phyloP scores from a whole-genome alignment of 2,888 invertebrate species.

The Pollenia labialis region DNA sequence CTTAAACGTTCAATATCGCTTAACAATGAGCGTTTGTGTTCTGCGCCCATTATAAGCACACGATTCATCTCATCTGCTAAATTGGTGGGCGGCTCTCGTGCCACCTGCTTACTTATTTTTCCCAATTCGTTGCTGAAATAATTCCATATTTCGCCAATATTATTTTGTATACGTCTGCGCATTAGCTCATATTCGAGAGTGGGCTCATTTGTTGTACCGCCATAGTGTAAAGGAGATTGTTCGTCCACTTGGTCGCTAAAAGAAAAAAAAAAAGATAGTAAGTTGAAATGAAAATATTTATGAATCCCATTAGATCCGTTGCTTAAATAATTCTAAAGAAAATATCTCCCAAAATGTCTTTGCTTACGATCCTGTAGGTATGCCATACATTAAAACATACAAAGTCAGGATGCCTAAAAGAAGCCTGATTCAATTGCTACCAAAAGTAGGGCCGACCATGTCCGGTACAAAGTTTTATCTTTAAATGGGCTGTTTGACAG shows the following conservation, averaged over 20 bases:
- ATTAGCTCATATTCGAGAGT: constrained; percentile 91
- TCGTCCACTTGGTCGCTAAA: constrained; percentile 78
- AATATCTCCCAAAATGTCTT: no score
- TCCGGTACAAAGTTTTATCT: no score
- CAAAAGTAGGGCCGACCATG: no score
- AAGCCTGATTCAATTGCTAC: no score
- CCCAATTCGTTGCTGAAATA: constrained; percentile 85
- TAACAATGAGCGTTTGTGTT: constrained; percentile 91
- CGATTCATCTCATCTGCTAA: constrained; percentile 87
- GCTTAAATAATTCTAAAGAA: no score
- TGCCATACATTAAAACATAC: no score
- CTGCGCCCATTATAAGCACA: constrained; percentile 88
- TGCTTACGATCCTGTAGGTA: no score
- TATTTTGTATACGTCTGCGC: constrained; percentile 89
- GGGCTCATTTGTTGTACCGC: constrained; percentile 85
- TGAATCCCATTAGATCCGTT: no score
- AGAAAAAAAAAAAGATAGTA: constrained; percentile 6
- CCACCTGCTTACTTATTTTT: constrained; percentile 86
- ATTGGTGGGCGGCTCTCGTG: constrained; percentile 85
- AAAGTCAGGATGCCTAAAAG: no score
- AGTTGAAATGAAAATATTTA: no score
- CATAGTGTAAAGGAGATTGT: constrained; percentile 72
- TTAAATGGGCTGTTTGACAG: no score
- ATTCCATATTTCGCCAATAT: constrained; percentile 91
- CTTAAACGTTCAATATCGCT: constrained; percentile 85